Percentiles rank a stretch among this genome's conserved stretches.
phyloP scores from a whole-genome alignment of 2,797 vertebrate genomes.

The Pterois miles region DNA sequence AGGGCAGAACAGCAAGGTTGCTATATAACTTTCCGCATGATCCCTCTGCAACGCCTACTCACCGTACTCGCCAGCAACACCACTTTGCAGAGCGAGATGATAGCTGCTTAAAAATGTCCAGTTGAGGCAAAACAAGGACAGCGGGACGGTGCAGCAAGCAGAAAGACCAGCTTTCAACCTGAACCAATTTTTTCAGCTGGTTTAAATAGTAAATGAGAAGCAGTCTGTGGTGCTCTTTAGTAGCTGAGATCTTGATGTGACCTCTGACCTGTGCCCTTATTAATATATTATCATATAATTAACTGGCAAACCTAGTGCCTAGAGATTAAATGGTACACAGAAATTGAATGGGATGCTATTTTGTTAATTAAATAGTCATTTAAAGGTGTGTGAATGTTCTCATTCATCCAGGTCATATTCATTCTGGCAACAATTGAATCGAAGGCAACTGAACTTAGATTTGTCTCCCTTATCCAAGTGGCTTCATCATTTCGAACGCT shows the following conservation, averaged over 20 bases:
- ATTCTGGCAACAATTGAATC: too few relatives aligned
- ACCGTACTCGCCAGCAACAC: slow-evolving; percentile 36
- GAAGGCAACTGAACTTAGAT: too few relatives aligned
- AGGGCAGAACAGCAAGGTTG: slow-evolving; percentile 71
- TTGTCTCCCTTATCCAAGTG: too few relatives aligned
- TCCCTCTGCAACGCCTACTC: slow-evolving; percentile 69
- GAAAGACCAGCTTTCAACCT: not conserved
- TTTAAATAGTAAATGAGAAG: not conserved
- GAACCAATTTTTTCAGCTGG: not conserved
- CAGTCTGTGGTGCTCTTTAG: not conserved
- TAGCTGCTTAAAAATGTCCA: slow-evolving; percentile 29
- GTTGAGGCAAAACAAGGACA: not conserved
- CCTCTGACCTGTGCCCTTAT: not conserved
- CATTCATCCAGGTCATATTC: too few relatives aligned
- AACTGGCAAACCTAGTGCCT: not conserved
- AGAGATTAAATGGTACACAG: not conserved
- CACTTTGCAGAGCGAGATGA: slow-evolving; percentile 28
- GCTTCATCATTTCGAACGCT: too few relatives aligned
- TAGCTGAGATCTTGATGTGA: not conserved
- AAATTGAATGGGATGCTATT: not conserved
- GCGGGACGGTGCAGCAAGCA: not conserved
- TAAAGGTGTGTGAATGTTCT: too few relatives aligned
- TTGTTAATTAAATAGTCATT: not conserved
- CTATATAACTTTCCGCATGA: slow-evolving; percentile 62
- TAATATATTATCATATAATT: not conserved